Evolutionary conservation across 2,113 vertebrate genomes (phyloP), one percentile per base, ranked within the genome.

Genomic region (Pterophyllum scalare): DNA sequence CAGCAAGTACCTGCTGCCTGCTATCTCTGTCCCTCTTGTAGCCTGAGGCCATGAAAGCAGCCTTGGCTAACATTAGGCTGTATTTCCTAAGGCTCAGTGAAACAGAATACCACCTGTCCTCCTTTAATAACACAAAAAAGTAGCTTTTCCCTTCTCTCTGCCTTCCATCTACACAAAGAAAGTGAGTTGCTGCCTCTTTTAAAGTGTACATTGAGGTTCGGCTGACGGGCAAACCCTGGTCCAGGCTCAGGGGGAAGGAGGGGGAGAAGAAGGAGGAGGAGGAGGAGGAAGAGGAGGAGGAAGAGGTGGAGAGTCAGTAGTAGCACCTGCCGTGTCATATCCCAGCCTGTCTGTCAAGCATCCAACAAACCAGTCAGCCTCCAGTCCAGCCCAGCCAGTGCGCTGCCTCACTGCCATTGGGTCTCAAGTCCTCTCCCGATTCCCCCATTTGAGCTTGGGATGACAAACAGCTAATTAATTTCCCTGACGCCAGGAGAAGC

Each of bases 401-500:
- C 88, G 78, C 60, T 85, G 79, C 77, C 79, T 83, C 79, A 84
- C 85, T 88, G 86, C 84, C 67, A 72, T 65, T 62, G 77, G 84
- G 86, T 76, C 76, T 60, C 7, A 15, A 83, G 72, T 87, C 74
- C 70, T 86, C 84, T 84, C 83, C 80, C 56, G 77, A 91, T 92
- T 93, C 94, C 93, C 94, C 60, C 85, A 92, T 92, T 93, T 92
- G 85, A 91, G 93, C 90, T 90, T 58, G 78, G 93, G 95, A 95
- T 95, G 93, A 91, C 92, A 94, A 96, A 94, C 94, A 95, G 90
- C 95, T 96, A 96, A 96, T 96, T 96, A 94, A 94, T 95, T 95
- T 94, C 93, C 89, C 79, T 78, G 90, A 92, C 65, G 82, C 93
- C 86, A 87, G 84, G 64, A 91, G 88, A 95, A 94, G 93, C 88